A percentile compares a stretch with the other conserved stretches of the same genome.
These are phyloP conservation scores for Drosophila littoralis DNA, from an alignment of 1,140 invertebrate genomes.

Conservation along the genomic window DNA sequence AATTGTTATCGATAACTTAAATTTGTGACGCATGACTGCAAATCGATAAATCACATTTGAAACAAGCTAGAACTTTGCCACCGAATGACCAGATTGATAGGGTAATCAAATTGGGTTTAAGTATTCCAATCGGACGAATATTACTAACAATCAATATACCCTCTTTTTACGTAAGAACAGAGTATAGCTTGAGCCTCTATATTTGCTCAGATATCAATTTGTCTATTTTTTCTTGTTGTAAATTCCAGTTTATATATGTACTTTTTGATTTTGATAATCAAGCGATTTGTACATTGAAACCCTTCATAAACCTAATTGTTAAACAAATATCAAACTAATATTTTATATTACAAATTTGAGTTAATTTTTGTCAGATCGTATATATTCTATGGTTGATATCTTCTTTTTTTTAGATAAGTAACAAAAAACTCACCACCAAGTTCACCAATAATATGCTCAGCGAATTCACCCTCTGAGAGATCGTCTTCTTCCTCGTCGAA, in stretches of 20 bases:
- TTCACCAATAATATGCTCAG: slow-evolving; percentile 74
- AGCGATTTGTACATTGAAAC: neutral
- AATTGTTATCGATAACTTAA: no score
- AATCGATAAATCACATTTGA: no score
- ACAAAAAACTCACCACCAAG: slow-evolving; percentile 69
- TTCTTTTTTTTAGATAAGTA: no score
- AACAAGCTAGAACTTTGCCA: no score
- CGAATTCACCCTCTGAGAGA: slow-evolving; percentile 75
- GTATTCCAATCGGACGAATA: no score
- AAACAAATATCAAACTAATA: slow-evolving; percentile 8
- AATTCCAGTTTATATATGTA: slow-evolving; percentile 7
- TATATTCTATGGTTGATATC: neutral
- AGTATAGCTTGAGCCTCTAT: no score
- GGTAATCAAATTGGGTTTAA: no score
- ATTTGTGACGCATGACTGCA: no score
- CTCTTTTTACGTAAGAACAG: no score
- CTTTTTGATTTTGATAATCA: neutral
- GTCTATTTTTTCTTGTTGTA: neutral
- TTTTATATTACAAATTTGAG: slow-evolving; percentile 7
- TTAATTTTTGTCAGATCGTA: neutral
- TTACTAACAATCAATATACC: no score
- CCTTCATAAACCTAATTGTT: neutral
- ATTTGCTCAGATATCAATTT: no score
- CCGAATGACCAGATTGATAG: no score
- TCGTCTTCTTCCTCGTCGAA: slow-evolving; percentile 73